A percentile compares a stretch with the other conserved stretches of the same genome.
phyloP scores from a whole-genome alignment of 2,113 vertebrate species.

The Callionymus lyra region DNA sequence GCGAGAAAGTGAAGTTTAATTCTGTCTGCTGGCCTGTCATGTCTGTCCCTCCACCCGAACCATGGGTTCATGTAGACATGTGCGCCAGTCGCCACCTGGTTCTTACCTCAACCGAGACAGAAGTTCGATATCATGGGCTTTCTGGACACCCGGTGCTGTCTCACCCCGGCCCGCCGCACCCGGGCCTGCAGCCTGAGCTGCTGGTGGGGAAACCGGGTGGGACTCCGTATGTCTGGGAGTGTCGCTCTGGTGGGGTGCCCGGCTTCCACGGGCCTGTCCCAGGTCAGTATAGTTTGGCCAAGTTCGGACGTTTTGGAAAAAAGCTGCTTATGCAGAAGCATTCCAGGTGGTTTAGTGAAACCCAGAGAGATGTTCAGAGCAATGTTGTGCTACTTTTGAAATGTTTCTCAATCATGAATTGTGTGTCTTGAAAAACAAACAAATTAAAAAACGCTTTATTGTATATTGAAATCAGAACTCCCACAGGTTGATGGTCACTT shows the following conservation, averaged over 20 bases:
- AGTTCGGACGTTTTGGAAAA: slow-evolving; percentile 44
- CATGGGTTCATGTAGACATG: slow-evolving; percentile 64
- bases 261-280: slow-evolving; percentile 64
- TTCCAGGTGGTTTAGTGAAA: background rate
- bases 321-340: slow-evolving; percentile 12
- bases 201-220: slow-evolving; percentile 67
- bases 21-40: slow-evolving; percentile 52
- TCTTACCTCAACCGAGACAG: slow-evolving; percentile 68
- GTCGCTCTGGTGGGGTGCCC: slow-evolving; percentile 63
- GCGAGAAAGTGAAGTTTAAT: slow-evolving; percentile 38
- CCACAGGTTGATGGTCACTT: too few species aligned
- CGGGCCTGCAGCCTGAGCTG: slow-evolving; percentile 68
- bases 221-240: slow-evolving; percentile 71
- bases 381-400: too few species aligned
- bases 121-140: slow-evolving; percentile 66
- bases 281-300: slow-evolving; percentile 67
- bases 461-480: too few species aligned
- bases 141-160: slow-evolving; percentile 61
- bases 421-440: too few species aligned
- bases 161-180: slow-evolving; percentile 58
- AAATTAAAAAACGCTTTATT: too few species aligned
- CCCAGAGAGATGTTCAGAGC: slow-evolving; percentile 5
- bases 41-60: slow-evolving; percentile 49
- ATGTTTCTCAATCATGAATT: too few species aligned
- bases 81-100: slow-evolving; percentile 68